A percentile compares a stretch with the other conserved stretches of the same genome.
Conservation (phyloP, 2,113 vertebrate genomes). For the Dasyurus viverrinus region DNA sequence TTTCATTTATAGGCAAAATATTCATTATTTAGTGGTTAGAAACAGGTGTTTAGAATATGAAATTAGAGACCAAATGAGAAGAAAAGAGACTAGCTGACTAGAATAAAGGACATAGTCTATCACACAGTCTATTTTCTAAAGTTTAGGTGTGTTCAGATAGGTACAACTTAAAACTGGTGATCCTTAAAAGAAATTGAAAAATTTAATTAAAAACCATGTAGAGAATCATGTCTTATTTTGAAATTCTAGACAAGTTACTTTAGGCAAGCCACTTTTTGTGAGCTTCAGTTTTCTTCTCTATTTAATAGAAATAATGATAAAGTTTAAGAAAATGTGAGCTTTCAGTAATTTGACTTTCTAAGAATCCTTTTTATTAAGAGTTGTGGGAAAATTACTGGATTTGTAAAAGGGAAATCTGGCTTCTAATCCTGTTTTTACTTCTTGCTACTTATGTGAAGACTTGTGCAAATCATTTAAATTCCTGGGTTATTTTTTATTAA, state of each 20-base stretch:
- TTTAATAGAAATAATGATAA: neutral
- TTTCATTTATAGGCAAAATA: neutral
- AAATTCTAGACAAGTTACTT: neutral
- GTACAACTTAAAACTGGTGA: neutral
- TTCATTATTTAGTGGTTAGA: neutral
- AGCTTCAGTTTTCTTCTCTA: neutral
- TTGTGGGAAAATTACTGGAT: neutral
- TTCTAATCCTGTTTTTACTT: neutral
- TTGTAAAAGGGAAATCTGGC: neutral
- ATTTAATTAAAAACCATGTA: too few relatives aligned
- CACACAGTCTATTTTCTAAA: neutral
- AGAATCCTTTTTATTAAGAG: neutral
- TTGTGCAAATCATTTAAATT: neutral
- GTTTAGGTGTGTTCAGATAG: neutral
- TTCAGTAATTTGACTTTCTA: neutral
- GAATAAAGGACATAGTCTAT: neutral
- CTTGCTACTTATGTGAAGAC: neutral
- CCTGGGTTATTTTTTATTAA: neutral
- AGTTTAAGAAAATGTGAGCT: neutral
- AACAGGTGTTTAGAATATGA: neutral
- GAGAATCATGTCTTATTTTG: neutral
- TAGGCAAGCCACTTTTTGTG: neutral
- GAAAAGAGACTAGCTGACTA: neutral
- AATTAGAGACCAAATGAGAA: neutral
- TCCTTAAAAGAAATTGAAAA: neutral